Base-by-base conservation (phyloP, 2,888 invertebrate species). In the Aphodius sticticus region DNA sequence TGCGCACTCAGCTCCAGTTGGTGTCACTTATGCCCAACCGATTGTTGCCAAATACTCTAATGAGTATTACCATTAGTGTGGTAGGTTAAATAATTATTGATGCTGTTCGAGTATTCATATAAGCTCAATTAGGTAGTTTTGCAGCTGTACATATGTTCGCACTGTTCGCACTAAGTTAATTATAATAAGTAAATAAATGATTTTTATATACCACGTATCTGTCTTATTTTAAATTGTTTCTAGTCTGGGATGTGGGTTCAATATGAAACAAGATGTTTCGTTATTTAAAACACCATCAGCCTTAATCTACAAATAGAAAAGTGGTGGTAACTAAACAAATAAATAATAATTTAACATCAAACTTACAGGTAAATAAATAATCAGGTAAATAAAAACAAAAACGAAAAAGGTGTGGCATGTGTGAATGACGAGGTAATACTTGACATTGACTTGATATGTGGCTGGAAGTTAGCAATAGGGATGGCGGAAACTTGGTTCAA, bases 1-100 rank as follows among this genome's bases (percentile, higher is more conserved):
- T 69, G 36, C n/a, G n/a, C n/a, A 78, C 12, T 26, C 91, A 90
- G 82, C 86, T 89, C 88, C 81, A 90, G 91, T 82, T 14, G 75
- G 70, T 6, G 15, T 70, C n/a, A 70, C 37, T 35, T 77, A 77
- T 71, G 80, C 82, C 35, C 88, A 89, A 77, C 84, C 85, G 70
- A 84, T 88, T 77, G 79, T 71, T 69, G 80, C 83, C 37, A 80
- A 70, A 14, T 81, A 80, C 79, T 79, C 80, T 16, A 53, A 53
- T 53, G 7, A 7, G 35, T 74, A 74, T 37, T 74, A 74, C 74
- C 74, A 74, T 74, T 74, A 74, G 74, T 2, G 7, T 26, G 12
- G 12, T 71, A 53, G 53, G 53, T 53, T 53, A 53, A 12, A 12
- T 53, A 53, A 53, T 53, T 53, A 9, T 53, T 53, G 7, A 12